Conservation (phyloP, 2,888 invertebrate species). For the Emmelina monodactyla region DNA sequence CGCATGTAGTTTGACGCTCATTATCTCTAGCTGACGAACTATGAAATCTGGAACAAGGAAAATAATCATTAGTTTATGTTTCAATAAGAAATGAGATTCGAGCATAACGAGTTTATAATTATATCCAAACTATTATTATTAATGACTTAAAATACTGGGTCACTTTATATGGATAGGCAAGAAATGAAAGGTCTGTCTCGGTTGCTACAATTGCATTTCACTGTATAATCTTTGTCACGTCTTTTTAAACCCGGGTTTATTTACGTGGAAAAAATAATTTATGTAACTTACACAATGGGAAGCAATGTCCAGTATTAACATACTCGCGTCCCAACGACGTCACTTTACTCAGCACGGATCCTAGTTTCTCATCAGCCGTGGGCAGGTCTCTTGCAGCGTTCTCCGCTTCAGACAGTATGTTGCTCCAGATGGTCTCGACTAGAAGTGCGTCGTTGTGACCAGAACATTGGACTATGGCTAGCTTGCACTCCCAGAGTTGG, state of each 20-base stretch:
- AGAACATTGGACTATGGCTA: conserved; percentile 94
- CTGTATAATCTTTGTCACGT: too few relatives aligned
- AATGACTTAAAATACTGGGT: too few relatives aligned
- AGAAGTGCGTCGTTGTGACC: conserved; percentile 88
- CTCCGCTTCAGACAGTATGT: conserved; percentile 75
- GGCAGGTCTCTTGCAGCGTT: conserved; percentile 48
- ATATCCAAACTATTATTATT: not conserved
- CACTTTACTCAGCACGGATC: conserved; percentile 78
- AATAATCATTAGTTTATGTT: not conserved
- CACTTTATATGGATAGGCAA: too few relatives aligned
- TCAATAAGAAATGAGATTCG: not conserved
- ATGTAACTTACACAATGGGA: conserved; percentile 76
- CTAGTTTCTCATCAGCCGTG: conserved; percentile 65
- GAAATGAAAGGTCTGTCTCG: too few relatives aligned
- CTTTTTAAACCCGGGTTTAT: too few relatives aligned
- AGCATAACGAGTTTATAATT: not conserved
- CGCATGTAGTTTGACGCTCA: conserved; percentile 76
- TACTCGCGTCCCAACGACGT: conserved; percentile 80
- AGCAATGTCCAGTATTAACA: conserved; percentile 83
- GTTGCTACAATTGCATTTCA: too few relatives aligned
- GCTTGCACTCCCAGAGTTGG: conserved; percentile 90
- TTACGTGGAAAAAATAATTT: too few relatives aligned
- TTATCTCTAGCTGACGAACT: conserved; percentile 79
- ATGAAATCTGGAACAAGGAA: conserved; percentile 68
- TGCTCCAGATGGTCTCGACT: conserved; percentile 91